These are phyloP conservation scores for Gallinago stenura DNA, from an alignment of 2,797 vertebrate species.

Conservation along the genomic window DNA sequence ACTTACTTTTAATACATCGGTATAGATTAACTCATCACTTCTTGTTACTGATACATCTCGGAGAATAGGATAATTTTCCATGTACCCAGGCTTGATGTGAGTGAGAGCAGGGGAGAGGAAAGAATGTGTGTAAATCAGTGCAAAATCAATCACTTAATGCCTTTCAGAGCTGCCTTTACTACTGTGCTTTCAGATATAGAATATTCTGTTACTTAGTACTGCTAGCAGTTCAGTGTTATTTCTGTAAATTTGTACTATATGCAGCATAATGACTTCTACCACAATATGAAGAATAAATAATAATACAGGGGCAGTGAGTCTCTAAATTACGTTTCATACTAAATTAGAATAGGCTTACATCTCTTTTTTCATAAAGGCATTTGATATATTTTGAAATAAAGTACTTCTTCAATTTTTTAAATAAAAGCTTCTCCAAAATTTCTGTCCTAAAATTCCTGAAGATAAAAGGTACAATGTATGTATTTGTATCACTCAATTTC, in stretches of 20 bases:
- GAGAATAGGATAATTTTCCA: neutral
- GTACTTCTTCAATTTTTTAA: neutral
- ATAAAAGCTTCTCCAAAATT: neutral
- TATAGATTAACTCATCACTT: neutral
- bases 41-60: neutral
- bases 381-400: neutral
- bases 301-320: neutral
- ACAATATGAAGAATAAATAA: neutral
- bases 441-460: neutral
- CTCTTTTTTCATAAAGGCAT: neutral
- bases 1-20: neutral
- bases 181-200: neutral
- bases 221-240: neutral
- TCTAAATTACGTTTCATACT: neutral
- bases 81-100: neutral
- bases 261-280: neutral
- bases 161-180: neutral
- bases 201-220: neutral
- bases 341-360: neutral
- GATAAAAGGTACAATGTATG: neutral
- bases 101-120: neutral
- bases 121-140: neutral
- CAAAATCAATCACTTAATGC: neutral
- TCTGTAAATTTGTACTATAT: neutral
- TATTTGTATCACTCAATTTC: neutral